A percentile compares a stretch with the other conserved stretches of the same genome.
Conservation (phyloP, 2,888 invertebrate genomes). For the Gerris lacustris region DNA sequence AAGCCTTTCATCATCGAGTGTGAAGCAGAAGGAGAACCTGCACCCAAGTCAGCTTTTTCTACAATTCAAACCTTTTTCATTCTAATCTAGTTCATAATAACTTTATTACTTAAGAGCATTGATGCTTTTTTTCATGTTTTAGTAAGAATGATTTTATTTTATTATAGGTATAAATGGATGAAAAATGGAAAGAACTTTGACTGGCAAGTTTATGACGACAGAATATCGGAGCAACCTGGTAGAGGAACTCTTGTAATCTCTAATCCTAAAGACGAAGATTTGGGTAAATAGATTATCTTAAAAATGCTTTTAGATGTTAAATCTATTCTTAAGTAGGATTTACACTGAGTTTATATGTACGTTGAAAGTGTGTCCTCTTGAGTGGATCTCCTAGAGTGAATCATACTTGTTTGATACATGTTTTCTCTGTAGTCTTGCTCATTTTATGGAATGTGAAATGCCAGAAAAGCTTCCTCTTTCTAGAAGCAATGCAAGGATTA, state of each 20-base stretch:
- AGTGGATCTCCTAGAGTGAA: too few species aligned
- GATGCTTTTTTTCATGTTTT: too few species aligned
- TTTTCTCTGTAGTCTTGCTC: too few species aligned
- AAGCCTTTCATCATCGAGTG: slow-evolving; percentile 93
- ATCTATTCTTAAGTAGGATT: not conserved
- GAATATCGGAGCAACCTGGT: slow-evolving; percentile 87
- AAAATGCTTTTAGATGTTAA: not conserved
- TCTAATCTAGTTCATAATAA: too few species aligned
- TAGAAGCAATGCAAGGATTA: too few species aligned
- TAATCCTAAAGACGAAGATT: slow-evolving; percentile 75
- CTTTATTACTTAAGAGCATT: not conserved
- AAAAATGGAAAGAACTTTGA: slow-evolving; percentile 93
- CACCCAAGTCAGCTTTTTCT: slow-evolving; percentile 61
- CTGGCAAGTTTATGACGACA: slow-evolving; percentile 85
- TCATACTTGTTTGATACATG: too few species aligned
- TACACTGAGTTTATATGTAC: too few species aligned
- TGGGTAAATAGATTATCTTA: slow-evolving; percentile 40
- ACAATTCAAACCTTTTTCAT: not conserved
- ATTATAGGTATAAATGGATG: slow-evolving; percentile 70
- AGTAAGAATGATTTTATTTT: too few species aligned
- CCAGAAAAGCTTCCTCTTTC: too few species aligned
- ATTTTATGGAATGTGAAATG: too few species aligned
- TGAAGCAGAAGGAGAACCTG: slow-evolving; percentile 89
- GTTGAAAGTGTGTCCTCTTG: too few species aligned
- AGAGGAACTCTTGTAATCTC: slow-evolving; percentile 87